A percentile compares a stretch with the other conserved stretches of the same genome.
These are phyloP conservation scores for Lepidurus packardi DNA, from an alignment of 1,140 invertebrate genomes.

Conservation along the genomic window DNA sequence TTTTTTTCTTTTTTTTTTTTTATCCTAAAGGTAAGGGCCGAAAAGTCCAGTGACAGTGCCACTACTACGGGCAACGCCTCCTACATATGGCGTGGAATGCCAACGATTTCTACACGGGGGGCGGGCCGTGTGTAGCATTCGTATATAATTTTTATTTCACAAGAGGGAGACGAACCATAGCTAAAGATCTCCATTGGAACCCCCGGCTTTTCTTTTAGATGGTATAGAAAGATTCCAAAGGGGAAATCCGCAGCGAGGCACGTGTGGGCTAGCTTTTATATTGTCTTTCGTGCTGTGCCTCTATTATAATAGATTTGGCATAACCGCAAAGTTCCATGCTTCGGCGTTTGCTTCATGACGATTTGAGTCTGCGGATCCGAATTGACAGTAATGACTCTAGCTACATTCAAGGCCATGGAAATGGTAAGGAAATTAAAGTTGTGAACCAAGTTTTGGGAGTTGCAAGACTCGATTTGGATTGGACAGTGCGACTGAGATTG, in stretches of 20 bases:
- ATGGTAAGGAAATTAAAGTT: too few relatives aligned
- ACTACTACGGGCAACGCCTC: neutral
- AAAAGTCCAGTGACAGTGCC: neutral
- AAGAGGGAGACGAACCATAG: neutral
- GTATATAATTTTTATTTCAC: neutral
- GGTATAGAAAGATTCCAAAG: neutral
- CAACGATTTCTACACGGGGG: slow-evolving; percentile 18
- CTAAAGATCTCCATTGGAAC: neutral
- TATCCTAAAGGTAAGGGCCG: neutral
- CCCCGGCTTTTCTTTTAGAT: neutral
- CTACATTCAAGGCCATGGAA: too few relatives aligned
- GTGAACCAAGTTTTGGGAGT: too few relatives aligned
- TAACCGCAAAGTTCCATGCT: neutral
- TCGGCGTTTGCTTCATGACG: too few relatives aligned
- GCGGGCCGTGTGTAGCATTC: slow-evolving; percentile 8
- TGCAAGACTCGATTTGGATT: neutral
- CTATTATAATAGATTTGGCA: neutral
- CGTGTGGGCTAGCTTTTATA: slow-evolving; percentile 4
- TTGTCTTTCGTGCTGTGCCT: slow-evolving; percentile 1
- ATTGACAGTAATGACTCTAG: too few relatives aligned
- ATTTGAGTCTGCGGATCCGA: too few relatives aligned
- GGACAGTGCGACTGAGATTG: neutral
- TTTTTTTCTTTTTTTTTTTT: neutral
- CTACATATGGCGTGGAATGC: slow-evolving; percentile 13
- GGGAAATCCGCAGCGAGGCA: neutral